Evolutionary conservation across 2,113 vertebrate genomes (phyloP).

Genomic region (Rhynchomys soricoides): DNA sequence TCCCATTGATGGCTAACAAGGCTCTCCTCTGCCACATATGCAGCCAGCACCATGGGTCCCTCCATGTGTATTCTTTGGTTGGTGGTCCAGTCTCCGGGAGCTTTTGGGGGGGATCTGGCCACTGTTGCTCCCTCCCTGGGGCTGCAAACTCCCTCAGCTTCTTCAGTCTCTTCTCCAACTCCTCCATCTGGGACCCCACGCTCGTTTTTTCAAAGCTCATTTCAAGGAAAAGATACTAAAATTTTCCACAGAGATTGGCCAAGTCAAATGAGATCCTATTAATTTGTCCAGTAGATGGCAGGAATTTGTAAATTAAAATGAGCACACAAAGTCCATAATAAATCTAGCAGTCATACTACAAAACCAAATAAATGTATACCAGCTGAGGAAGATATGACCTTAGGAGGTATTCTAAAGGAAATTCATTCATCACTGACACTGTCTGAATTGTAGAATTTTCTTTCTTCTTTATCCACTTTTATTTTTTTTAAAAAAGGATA

Average conservation of each 20-base stretch:
- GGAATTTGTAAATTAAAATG: conserved; percentile 27
- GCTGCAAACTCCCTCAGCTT: too few relatives aligned
- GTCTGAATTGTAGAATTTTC: not conserved
- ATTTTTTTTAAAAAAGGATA: not conserved
- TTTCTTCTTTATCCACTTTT: not conserved
- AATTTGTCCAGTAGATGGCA: conserved; percentile 70
- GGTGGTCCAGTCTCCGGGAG: too few relatives aligned
- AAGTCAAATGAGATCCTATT: not conserved
- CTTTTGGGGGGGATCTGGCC: too few relatives aligned
- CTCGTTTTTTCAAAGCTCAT: not conserved
- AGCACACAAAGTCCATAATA: not conserved
- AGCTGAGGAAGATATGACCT: not conserved
- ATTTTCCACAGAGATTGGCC: not conserved
- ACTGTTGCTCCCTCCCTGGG: too few relatives aligned
- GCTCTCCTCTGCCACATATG: too few relatives aligned
- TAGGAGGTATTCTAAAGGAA: not conserved
- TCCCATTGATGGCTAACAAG: too few relatives aligned
- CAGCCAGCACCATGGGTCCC: too few relatives aligned
- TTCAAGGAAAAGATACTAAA: not conserved
- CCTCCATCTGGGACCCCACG: too few relatives aligned
- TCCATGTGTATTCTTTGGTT: too few relatives aligned
- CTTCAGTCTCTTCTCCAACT: too few relatives aligned
- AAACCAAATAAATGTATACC: not conserved
- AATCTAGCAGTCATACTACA: not conserved
- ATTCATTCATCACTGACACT: not conserved